Evolutionary conservation across 1,140 invertebrate species (phyloP), one percentile per base, ranked within the genome.

Genomic region (Euglossa dilemma): DNA sequence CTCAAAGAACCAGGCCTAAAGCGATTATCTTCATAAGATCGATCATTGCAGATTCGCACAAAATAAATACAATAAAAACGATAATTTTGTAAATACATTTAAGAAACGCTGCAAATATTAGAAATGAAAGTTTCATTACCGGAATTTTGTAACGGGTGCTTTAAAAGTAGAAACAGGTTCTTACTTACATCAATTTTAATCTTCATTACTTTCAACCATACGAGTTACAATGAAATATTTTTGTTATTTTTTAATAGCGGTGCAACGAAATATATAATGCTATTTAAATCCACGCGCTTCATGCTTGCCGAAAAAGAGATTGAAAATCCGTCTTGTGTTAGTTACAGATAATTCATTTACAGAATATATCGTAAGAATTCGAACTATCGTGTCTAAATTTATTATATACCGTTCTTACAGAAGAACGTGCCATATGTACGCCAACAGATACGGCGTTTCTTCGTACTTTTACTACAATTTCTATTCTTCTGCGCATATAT

Each of bases 351-450:
- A 50, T 64, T 52, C n/a, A 43, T n/a, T 50, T 14, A 12, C 20
- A 14, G 47, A 50, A 28, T 28, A 1, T 28, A 50, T n/a, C 43
- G 20, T 7, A 45, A 28, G 23, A 56, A 56, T 77, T 18, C 4
- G 14, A 45, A 36, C 16, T 14, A 18, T 57, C n/a, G 11, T n/a
- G 3, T 28, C 11, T 28, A 36, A 59, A 74, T 59, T 36, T n/a
- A 57, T 52, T 23, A 25, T 36, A 59, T 25, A 36, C 66, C 45
- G 20, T 52, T 61, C 56, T 63, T 56, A 18, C 36, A 75, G 28
- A 69, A n/a, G 45, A 82, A 76, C 72, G 72, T 76, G 80, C 63
- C 63, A 76, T 76, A 82, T 25, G 14, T 43, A n/a, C 28, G 16
- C 1, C 54, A 36, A 23, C 11, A 36, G 8, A 20, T 43, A 23